Evolutionary conservation across 1,140 invertebrate genomes (phyloP), one percentile per base, ranked within the genome.

Genomic region (Macrosteles quadrilineatus): DNA sequence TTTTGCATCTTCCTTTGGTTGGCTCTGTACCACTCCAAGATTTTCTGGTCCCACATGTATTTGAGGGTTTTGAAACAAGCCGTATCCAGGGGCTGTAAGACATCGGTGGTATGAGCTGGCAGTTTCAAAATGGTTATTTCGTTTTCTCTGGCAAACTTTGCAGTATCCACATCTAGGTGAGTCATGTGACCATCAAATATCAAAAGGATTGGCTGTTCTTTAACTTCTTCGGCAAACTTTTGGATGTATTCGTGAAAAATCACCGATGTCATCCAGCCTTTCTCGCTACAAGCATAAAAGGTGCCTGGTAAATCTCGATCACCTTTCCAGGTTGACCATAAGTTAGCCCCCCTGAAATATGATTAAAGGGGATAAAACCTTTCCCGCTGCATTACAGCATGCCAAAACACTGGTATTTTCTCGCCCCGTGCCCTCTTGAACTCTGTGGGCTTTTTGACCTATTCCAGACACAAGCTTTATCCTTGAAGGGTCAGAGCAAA

Each of bases 151-250:
- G 6, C 69, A 45, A 25, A 43, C 17, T 70, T 21, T 25, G 62
- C 66, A n/a, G 64, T 70, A 19, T 29, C 62, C 19, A 67, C 30
- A 45, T 66, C 59, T 17, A 70, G n/a, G 30, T 70, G 69, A 17
- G 40, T 59, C 23, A 70, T 70, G 47, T 53, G 69, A 29, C 65
- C 27, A 70, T 70, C 45, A 70, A 70, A 70, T 27, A 70, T 36
- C 12, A 70, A 36, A 21, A 70, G 23, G n/a, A 70, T 14, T 30
- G 62, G 69, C n/a, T 25, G n/a, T 50, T 70, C 63, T 30, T 62
- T 62, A n/a, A 70, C 31, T 67, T 43, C 25, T 68, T n/a, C n/a
- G n/a, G n/a, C n/a, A n/a, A n/a, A n/a, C n/a, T n/a, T n/a, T n/a
- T n/a, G n/a, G n/a, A n/a, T 47, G 29, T 68, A 69, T 12, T 47